Base-by-base conservation (phyloP, 2,797 vertebrate species). In the Acipenser oxyrinchus region DNA sequence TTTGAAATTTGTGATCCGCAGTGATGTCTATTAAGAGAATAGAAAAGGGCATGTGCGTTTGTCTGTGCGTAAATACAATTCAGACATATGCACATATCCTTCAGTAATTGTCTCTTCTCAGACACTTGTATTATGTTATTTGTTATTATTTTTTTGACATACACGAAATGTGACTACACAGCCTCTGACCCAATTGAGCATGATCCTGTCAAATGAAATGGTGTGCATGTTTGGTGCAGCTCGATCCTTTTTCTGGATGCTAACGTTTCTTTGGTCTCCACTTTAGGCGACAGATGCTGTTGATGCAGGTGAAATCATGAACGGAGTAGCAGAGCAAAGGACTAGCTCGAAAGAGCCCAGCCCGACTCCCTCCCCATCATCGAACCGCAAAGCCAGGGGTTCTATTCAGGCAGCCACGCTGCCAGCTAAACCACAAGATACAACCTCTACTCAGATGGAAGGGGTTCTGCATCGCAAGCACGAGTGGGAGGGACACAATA, bases 401-500 rank as follows among this genome's bases (percentile, higher is more conserved):
- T 37, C 37, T 69, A 83, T 94, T 74, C 94, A 94, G 67, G 89
- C 95, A 0, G 91, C 96, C 58, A 97, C 94, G 0, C 87, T 96
- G 68, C 94, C 95, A 0, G 87, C 89, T 79, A 94, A 94, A 77
- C 88, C 88, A 6, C 93, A 91, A 76, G 93, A 94, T 59, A 76
- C 77, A 0, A 81, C 37, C 37, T 37, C 88, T 0, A 90, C 93
- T 67, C 95, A 92, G 82, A 86, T 94, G 82, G 95, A 97, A 78
- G 94, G 94, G 64, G 81, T 93, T 73, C 84, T 98, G 65, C 91
- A 97, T 74, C 94, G 96, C 80, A 98, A 98, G 70, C 96, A 97
- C 0, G 95, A 98, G 75, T 97, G 91, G 93, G 96, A 98, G 82
- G 91, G 91, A 5, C 95, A 93, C 80, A 98, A 90, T 82, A 98